phyloP scores from a whole-genome alignment of 2,797 vertebrate genomes.

The Falco berigora region DNA sequence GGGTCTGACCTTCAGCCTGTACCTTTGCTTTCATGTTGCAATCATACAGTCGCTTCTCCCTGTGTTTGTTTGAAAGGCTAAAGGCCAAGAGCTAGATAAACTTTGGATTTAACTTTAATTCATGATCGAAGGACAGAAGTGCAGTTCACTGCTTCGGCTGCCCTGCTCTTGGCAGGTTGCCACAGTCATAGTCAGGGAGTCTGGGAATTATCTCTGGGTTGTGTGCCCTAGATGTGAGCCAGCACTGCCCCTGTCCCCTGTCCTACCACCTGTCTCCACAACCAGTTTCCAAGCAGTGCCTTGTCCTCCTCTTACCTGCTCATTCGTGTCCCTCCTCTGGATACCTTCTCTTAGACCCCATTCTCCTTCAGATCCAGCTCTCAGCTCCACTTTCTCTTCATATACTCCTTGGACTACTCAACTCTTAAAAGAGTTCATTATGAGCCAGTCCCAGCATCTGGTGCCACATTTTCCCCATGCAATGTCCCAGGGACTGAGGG shows the following conservation, averaged over 20 bases:
- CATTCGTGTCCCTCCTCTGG: not conserved
- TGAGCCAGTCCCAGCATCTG: not conserved
- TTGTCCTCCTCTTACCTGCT: not conserved
- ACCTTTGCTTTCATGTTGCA: conserved; percentile 44
- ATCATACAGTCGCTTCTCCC: not conserved
- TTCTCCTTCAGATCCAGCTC: not conserved
- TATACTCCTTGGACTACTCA: not conserved
- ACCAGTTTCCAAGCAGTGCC: not conserved
- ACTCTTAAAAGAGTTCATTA: not conserved
- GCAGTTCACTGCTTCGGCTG: not conserved
- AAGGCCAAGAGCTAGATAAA: conserved; percentile 26
- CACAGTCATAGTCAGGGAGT: not conserved
- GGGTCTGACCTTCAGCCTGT: conserved; percentile 30
- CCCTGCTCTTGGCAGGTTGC: not conserved
- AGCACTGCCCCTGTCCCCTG: not conserved
- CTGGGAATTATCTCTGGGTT: not conserved
- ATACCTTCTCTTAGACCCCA: not conserved
- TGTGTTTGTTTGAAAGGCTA: conserved; percentile 18
- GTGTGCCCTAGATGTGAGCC: not conserved
- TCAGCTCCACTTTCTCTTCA: not conserved
- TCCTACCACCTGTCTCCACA: not conserved
- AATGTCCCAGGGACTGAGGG: not conserved
- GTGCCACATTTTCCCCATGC: not conserved
- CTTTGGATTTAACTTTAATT: conserved; percentile 54
- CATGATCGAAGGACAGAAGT: conserved; percentile 5